Evolutionary conservation across 2,888 invertebrate species (phyloP).

Genomic region (Lumbricus terrestris): DNA sequence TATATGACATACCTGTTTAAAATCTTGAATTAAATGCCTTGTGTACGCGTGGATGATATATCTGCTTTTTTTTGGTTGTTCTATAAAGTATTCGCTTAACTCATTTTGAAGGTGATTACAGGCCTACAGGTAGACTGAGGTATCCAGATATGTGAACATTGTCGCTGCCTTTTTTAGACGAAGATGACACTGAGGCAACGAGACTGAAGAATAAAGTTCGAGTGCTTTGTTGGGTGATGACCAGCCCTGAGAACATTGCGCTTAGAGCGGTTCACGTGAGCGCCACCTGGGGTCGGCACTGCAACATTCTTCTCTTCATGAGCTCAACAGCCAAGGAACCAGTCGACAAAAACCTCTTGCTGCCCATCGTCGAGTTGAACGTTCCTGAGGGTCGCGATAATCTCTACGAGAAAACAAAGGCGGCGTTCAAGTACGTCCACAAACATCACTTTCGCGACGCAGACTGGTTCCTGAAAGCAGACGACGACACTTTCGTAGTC

Average conservation of each 20-base stretch:
- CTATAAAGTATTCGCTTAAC: too few relatives aligned
- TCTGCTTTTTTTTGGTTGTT: too few relatives aligned
- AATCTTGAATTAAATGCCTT: too few relatives aligned
- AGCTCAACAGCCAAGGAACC: constrained; percentile 65
- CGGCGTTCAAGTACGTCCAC: constrained; percentile 84
- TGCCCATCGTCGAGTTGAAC: constrained; percentile 76
- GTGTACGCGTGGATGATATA: too few relatives aligned
- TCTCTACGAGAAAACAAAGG: constrained; percentile 96
- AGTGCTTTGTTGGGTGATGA: constrained; percentile 95
- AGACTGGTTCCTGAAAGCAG: constrained; percentile 97
- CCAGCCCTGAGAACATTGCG: constrained; percentile 83
- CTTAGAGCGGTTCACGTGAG: constrained; percentile 87
- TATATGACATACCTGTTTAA: too few relatives aligned
- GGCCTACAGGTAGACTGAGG: too few relatives aligned
- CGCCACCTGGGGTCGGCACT: constrained; percentile 91
- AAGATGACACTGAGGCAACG: constrained; percentile 43
- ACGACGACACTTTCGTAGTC: constrained; percentile 95
- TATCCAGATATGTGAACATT: constrained; percentile 66
- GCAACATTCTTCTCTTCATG: constrained; percentile 61
- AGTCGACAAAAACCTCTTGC: constrained; percentile 46
- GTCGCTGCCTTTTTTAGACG: constrained; percentile 64
- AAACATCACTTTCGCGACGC: constrained; percentile 77
- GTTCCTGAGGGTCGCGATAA: constrained; percentile 86
- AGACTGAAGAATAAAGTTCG: constrained; percentile 74
- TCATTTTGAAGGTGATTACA: too few relatives aligned